Evolutionary conservation across 2,797 vertebrate genomes (phyloP).

Genomic region (Odontamblyopus lacepedii): DNA sequence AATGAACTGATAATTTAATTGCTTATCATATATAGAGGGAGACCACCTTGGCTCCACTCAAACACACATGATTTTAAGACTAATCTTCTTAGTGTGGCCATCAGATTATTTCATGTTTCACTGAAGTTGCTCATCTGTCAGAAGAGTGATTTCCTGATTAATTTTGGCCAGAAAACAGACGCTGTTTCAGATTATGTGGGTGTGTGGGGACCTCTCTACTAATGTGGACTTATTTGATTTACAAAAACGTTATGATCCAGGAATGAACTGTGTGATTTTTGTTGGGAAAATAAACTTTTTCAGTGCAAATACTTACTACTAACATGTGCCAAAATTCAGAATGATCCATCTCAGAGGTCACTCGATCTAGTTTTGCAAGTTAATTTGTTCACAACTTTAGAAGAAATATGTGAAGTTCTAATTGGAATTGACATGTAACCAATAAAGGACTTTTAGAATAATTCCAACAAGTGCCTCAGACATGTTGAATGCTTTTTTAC

Average conservation of each 20-base stretch:
- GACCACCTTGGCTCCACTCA: slow-evolving; percentile 23
- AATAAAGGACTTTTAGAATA: no score
- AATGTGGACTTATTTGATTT: slow-evolving; percentile 14
- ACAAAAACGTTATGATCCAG: slow-evolving; percentile 25
- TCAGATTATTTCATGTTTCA: slow-evolving; percentile 32
- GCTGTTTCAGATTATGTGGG: not conserved
- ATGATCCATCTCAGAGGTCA: not conserved
- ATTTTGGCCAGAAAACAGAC: slow-evolving; percentile 16
- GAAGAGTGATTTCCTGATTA: slow-evolving; percentile 16
- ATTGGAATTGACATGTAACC: not conserved
- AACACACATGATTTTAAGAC: slow-evolving; percentile 25
- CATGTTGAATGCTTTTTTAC: no score
- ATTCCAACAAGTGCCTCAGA: no score
- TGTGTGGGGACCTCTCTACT: slow-evolving; percentile 5
- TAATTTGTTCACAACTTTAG: no score
- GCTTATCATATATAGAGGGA: slow-evolving; percentile 27
- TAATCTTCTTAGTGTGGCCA: slow-evolving; percentile 44
- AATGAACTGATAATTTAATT: slow-evolving; percentile 29
- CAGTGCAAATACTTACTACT: not conserved
- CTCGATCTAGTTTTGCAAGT: no score
- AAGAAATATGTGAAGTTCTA: not conserved
- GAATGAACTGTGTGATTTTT: not conserved
- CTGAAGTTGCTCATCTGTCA: slow-evolving; percentile 24
- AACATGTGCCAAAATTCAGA: not conserved
- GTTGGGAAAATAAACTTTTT: not conserved